Percentiles rank a stretch among this genome's conserved stretches.
Conservation (phyloP, 2,888 invertebrate species). For the Schizaphis graminum region DNA sequence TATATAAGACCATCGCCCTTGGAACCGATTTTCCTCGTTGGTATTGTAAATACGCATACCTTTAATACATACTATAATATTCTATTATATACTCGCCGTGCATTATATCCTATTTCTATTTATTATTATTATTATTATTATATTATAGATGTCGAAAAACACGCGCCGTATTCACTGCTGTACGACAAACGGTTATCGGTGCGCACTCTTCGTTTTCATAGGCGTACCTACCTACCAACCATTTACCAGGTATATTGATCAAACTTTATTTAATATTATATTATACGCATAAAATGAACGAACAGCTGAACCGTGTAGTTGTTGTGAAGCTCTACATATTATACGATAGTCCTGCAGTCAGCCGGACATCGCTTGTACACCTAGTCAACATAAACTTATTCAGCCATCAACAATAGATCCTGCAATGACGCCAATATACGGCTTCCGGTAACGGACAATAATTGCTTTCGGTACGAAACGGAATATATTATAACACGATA, state of each 20-base stretch:
- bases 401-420: not conserved
- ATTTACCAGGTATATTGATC: slow-evolving; percentile 46
- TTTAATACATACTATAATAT: not conserved
- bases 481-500: not conserved
- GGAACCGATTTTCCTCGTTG: slow-evolving; percentile 46
- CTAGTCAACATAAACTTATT: not conserved
- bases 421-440: not conserved
- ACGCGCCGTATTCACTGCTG: not conserved
- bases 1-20: slow-evolving; percentile 32
- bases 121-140: not conserved
- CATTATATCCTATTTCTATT: not conserved
- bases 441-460: slow-evolving; percentile 47
- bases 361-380: not conserved
- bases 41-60: slow-evolving; percentile 1
- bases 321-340: slow-evolving; percentile 41
- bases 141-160: not conserved
- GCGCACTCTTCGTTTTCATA: not conserved
- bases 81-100: not conserved
- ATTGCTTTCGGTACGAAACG: not conserved
- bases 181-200: not conserved
- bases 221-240: not conserved
- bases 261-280: slow-evolving; percentile 1
- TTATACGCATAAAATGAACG: not conserved
- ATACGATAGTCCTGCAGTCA: not conserved
- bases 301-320: not conserved